Conservation (phyloP, 2,113 vertebrate genomes). For the Eublepharis macularius region DNA sequence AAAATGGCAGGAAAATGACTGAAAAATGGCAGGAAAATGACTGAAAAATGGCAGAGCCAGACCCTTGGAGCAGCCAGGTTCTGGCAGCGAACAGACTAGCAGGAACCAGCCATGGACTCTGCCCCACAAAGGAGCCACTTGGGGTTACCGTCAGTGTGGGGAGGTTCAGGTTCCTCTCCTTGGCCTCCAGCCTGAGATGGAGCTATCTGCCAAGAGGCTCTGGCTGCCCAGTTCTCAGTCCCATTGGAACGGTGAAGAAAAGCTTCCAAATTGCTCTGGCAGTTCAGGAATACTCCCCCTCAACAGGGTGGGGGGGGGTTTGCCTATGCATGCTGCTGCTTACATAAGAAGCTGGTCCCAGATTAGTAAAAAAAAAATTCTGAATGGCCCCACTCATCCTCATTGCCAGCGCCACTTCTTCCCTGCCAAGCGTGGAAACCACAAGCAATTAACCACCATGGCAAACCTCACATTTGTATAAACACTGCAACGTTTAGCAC, state of each 20-base stretch:
- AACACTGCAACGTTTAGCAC: not conserved
- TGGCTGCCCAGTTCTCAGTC: not conserved
- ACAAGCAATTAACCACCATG: not conserved
- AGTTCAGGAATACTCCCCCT: slow-evolving; percentile 18
- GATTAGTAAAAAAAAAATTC: not conserved
- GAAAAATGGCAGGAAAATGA: not conserved
- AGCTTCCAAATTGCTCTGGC: slow-evolving; percentile 3
- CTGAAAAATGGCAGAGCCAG: not conserved
- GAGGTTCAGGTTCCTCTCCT: not conserved
- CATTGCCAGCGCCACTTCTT: not conserved
- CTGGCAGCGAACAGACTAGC: not conserved
- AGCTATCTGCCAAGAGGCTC: slow-evolving; percentile 19
- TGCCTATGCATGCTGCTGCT: not conserved
- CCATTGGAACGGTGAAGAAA: not conserved
- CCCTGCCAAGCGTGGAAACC: not conserved
- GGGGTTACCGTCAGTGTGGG: not conserved
- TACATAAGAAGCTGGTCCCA: not conserved
- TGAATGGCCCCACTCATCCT: not conserved
- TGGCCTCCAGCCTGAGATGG: slow-evolving; percentile 22
- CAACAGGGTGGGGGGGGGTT: no score
- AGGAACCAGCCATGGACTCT: not conserved
- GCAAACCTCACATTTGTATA: not conserved
- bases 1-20: no score
- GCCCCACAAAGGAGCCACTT: not conserved
- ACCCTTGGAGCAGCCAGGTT: not conserved